phyloP scores from a whole-genome alignment of 92 coral and sea anemone genomes.

The Parazoanthus atlanticus region DNA sequence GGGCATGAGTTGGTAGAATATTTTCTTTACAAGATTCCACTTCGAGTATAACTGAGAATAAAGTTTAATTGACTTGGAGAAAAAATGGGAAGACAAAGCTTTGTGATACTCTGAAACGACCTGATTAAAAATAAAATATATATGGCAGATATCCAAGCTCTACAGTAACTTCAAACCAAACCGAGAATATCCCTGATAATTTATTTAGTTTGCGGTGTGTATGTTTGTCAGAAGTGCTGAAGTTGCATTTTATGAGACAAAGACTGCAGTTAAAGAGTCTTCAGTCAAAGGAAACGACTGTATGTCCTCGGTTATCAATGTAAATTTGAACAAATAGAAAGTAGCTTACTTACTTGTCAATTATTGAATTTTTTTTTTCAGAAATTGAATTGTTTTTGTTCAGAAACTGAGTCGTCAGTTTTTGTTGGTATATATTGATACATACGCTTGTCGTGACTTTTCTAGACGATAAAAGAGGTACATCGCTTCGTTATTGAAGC shows the following conservation, averaged over 20 bases:
- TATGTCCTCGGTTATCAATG: too few relatives aligned
- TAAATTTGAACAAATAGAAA: too few relatives aligned
- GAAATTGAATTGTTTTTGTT: too few relatives aligned
- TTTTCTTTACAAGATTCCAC: background rate
- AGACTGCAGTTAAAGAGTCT: background rate
- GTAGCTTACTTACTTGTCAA: too few relatives aligned
- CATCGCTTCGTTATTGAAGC: too few relatives aligned
- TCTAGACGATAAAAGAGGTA: too few relatives aligned
- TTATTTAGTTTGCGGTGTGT: constrained; percentile 6
- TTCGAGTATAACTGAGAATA: background rate
- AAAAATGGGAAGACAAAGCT: background rate
- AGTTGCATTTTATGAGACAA: constrained; percentile 6
- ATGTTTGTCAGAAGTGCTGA: constrained; percentile 1
- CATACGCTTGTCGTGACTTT: too few relatives aligned
- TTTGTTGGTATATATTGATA: too few relatives aligned
- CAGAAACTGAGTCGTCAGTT: too few relatives aligned
- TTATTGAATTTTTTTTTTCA: too few relatives aligned
- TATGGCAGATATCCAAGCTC: constrained; percentile 8
- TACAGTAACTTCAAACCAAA: background rate
- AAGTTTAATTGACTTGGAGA: background rate
- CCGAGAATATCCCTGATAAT: background rate
- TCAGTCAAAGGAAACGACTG: too few relatives aligned
- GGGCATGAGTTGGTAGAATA: background rate
- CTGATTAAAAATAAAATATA: background rate
- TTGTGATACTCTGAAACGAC: background rate